phyloP scores from a whole-genome alignment of 2,113 vertebrate genomes.

The cattle (Bos taurus) region DNA sequence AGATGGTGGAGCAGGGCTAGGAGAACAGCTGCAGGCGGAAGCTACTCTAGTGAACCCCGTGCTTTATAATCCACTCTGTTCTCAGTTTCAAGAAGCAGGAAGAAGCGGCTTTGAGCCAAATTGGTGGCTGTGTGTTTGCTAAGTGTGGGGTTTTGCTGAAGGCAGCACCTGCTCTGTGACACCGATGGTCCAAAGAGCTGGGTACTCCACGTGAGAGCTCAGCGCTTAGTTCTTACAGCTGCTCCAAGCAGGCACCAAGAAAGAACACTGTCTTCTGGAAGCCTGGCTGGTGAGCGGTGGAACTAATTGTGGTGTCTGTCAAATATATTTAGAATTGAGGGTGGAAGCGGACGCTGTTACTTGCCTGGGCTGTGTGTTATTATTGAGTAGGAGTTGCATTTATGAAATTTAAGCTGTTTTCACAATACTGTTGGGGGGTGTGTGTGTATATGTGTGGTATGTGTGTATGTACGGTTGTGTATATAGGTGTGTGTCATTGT shows the following conservation, averaged over 20 bases:
- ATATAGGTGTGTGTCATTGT: not conserved
- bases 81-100: not conserved
- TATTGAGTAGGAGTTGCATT: not conserved
- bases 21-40: conserved; percentile 39
- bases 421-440: not conserved
- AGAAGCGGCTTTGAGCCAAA: conserved; percentile 44
- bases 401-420: not conserved
- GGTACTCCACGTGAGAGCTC: not conserved
- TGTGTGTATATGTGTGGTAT: not conserved
- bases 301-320: not conserved
- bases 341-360: not conserved
- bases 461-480: not conserved
- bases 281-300: not conserved
- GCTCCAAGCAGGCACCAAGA: not conserved
- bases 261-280: not conserved
- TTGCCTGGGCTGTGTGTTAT: not conserved
- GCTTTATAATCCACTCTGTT: not conserved
- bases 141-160: conserved; percentile 12
- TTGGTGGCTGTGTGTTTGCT: conserved; percentile 42
- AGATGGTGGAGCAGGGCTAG: conserved; percentile 8
- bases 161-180: not conserved
- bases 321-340: not conserved
- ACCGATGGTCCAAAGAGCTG: not conserved
- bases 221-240: not conserved
- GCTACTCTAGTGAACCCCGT: not conserved